Base-by-base conservation (phyloP, 2,797 vertebrate genomes). In the Melanotaenia trifasciata region DNA sequence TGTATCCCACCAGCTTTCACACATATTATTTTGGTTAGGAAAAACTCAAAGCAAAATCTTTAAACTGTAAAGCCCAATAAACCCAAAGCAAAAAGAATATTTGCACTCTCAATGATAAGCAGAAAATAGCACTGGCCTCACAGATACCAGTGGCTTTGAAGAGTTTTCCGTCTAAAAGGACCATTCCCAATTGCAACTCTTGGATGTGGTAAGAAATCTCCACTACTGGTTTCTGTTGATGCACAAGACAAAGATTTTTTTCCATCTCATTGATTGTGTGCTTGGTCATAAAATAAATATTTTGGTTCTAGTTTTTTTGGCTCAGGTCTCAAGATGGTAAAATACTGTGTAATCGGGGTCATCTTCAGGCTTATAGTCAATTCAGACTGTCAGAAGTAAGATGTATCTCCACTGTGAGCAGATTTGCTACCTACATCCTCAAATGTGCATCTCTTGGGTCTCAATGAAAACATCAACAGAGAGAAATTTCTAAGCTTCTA, bases 391-490 rank as follows among this genome's bases (percentile, higher is more conserved):
- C 24, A 47, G 9, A 63, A 50, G 24, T 63, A 30, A 47, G 26
- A 45, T 61, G 26, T 30, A 16, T 28, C 26, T 47, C 14, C 26
- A 45, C 32, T 63, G 12, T 30, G 3, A n/a, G 45, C 30, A 45
- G 40, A 63, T 45, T 5, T 28, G 26, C 22, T 26, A 13, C 53
- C 38, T 5, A 6, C 30, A 26, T 9, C 22, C 26, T 36, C 20
- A 66, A 51, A 77, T 26, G 47, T 68, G 24, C 38, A 36, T 36
- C 33, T 33, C 33, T 64, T 75, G 79, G 14, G 26, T 28, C 53
- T 56, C 13, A 14, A 14, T 28, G 53, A 28, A 56, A 56, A 26
- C 26, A 28, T 14, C 13, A 28, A 54, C 53, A 26, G 51, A 54
- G 53, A 56, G 50, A 51, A n/a, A 22, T 51, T 54, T 13, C 51